Evolutionary conservation across 2,113 vertebrate species (phyloP).

Genomic region (Ptilorrhoa leucosticta): DNA sequence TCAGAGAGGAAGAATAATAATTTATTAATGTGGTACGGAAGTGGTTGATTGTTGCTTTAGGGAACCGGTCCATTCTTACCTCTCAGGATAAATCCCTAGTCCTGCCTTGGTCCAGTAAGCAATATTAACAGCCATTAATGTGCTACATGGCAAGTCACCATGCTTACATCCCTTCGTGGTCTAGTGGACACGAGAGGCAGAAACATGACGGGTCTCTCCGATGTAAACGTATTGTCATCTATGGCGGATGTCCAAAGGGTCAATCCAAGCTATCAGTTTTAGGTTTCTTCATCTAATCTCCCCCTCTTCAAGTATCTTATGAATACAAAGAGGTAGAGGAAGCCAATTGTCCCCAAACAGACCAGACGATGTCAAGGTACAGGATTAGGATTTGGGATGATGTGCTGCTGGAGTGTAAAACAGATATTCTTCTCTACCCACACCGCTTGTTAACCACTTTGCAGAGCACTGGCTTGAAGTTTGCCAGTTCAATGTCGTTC

Average conservation of each 20-base stretch:
- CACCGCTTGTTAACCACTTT: background rate
- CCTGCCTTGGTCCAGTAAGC: background rate
- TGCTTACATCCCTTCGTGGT: background rate
- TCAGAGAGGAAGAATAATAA: background rate
- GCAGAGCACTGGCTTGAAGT: background rate
- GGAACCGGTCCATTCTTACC: background rate
- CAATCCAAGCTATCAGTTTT: background rate
- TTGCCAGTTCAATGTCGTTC: background rate
- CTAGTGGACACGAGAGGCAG: background rate
- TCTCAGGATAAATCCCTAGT: background rate
- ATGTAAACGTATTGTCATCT: background rate
- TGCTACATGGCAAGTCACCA: background rate
- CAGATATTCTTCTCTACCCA: fast-evolving
- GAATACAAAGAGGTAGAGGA: background rate
- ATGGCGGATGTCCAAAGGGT: background rate
- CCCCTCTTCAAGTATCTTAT: background rate
- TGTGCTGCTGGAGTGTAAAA: background rate
- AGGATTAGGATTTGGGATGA: background rate
- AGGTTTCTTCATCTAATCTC: background rate
- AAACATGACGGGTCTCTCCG: background rate
- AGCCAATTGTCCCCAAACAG: background rate
- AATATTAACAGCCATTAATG: background rate
- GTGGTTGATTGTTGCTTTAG: background rate
- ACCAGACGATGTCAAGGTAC: background rate
- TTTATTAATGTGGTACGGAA: background rate